A percentile compares a stretch with the other conserved stretches of the same genome.
Conservation (phyloP, 2,113 vertebrate genomes). For the Pedetes capensis region DNA sequence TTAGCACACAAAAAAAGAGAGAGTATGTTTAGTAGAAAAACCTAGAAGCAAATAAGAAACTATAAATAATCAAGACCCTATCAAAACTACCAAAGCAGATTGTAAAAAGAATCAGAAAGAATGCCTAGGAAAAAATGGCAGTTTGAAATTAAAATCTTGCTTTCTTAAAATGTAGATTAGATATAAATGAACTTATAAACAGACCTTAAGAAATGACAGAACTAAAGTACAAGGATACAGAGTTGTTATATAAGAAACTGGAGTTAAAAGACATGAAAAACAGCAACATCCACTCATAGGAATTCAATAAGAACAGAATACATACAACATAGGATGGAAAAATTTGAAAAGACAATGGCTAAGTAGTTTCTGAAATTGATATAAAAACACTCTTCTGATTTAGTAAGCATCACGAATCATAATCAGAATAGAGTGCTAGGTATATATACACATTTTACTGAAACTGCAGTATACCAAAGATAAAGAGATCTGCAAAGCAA, state of each 20-base stretch:
- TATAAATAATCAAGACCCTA: neutral
- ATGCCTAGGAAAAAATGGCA: neutral
- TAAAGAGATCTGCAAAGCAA: neutral
- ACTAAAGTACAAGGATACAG: neutral
- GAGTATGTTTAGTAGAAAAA: neutral
- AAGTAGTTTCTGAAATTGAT: neutral
- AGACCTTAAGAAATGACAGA: neutral
- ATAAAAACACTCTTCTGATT: conserved; percentile 8
- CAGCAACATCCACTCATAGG: neutral
- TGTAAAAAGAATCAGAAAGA: neutral
- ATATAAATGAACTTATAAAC: neutral
- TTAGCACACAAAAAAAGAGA: neutral
- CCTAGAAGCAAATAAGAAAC: neutral
- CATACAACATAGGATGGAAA: neutral
- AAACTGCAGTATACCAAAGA: neutral
- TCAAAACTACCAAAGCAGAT: neutral
- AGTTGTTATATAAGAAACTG: neutral
- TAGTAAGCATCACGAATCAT: neutral
- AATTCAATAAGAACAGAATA: neutral
- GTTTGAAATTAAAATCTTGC: neutral
- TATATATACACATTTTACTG: neutral
- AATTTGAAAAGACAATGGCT: neutral
- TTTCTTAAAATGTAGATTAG: conserved; percentile 8
- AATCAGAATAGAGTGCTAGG: neutral
- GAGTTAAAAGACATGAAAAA: neutral